These are phyloP conservation scores for Actinia tenebrosa DNA, from an alignment of 64 coral and sea anemone genomes.

Conservation along the genomic window DNA sequence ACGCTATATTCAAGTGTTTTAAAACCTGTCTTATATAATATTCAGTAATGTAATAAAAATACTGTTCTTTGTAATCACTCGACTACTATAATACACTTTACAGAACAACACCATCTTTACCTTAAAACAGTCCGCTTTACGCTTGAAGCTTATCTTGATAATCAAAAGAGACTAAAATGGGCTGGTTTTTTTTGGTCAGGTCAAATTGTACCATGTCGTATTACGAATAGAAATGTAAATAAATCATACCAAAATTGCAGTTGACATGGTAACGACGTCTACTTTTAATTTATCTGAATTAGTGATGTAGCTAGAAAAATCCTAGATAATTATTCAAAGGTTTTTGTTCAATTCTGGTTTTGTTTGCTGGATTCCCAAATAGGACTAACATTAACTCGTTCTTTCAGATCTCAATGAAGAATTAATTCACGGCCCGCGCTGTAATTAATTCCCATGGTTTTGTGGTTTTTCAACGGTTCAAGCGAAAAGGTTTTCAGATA, in stretches of 20 bases:
- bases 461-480: too few species aligned
- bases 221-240: slow-evolving; percentile 1
- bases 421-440: too few species aligned
- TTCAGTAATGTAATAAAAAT: neutral
- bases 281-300: neutral
- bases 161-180: neutral
- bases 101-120: neutral
- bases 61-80: neutral
- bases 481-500: too few species aligned
- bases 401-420: too few species aligned
- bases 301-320: neutral
- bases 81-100: neutral
- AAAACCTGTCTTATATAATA: neutral
- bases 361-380: too few species aligned
- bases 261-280: neutral
- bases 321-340: neutral
- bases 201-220: neutral
- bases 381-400: too few species aligned
- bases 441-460: too few species aligned
- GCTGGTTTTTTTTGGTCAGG: neutral
- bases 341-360: neutral
- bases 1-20: neutral
- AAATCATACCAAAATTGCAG: neutral
- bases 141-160: neutral
- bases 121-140: neutral